Evolutionary conservation across 2,113 vertebrate genomes (phyloP).

Genomic region (Varanus komodoensis): DNA sequence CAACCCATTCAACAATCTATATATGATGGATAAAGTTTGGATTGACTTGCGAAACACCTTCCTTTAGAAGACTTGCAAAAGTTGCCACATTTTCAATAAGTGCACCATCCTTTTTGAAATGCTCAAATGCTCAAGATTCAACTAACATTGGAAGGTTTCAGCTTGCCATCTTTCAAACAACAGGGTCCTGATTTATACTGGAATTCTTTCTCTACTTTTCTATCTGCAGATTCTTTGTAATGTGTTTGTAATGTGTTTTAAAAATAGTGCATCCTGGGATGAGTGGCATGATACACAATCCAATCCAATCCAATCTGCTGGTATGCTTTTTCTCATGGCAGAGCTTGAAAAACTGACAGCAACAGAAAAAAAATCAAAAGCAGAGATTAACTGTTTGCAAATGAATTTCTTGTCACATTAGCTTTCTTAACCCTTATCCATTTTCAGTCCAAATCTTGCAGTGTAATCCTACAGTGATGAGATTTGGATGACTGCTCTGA

Average conservation of each 20-base stretch:
- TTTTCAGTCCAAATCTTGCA: background rate
- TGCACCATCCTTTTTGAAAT: background rate
- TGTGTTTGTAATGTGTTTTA: background rate
- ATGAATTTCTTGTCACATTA: background rate
- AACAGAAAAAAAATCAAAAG: background rate
- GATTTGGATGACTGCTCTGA: background rate
- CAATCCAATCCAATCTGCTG: background rate
- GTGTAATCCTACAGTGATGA: background rate
- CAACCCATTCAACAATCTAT: background rate
- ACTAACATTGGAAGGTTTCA: background rate
- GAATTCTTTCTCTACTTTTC: background rate
- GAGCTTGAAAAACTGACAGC: background rate
- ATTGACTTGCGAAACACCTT: background rate
- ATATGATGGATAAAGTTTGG: background rate
- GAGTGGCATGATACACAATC: background rate
- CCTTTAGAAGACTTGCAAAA: background rate
- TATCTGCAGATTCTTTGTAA: background rate
- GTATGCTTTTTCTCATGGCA: background rate
- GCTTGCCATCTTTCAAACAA: background rate
- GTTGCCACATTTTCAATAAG: background rate
- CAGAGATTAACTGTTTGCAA: background rate
- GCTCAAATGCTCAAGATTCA: background rate
- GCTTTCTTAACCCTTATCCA: background rate
- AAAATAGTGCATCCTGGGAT: background rate
- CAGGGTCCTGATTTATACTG: background rate